Percentiles rank a stretch among this genome's conserved stretches.
Evolutionary conservation across 2,888 invertebrate genomes (phyloP).

Genomic region (Elegia similella): DNA sequence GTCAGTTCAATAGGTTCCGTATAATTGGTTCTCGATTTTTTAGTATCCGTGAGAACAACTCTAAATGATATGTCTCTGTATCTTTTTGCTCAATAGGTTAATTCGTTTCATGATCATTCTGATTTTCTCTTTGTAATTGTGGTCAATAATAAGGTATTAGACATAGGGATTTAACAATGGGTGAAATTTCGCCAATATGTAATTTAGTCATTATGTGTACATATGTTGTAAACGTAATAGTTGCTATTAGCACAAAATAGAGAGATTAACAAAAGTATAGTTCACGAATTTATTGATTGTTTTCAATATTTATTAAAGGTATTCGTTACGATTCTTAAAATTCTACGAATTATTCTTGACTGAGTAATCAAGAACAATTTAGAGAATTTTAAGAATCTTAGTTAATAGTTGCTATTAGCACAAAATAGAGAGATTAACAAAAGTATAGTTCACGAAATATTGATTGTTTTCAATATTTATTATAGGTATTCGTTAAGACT

Average conservation of each 20-base stretch:
- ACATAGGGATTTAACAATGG: constrained; percentile 25
- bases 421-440: no score
- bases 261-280: not conserved
- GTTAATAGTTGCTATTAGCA: no score
- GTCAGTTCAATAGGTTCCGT: constrained; percentile 73
- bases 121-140: constrained; percentile 53
- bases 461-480: no score
- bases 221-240: constrained; percentile 17
- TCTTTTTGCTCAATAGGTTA: constrained; percentile 59
- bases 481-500: no score
- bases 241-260: constrained; percentile 9
- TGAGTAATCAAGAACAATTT: no score
- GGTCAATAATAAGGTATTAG: constrained; percentile 52
- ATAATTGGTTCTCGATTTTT: constrained; percentile 71
- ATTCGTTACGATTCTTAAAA: no score
- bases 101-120: constrained; percentile 48
- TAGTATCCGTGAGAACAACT: constrained; percentile 71
- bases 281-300: not conserved
- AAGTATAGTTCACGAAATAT: no score
- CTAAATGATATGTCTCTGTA: constrained; percentile 68
- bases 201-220: constrained; percentile 17
- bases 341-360: no score
- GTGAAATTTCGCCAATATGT: constrained; percentile 23
- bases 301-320: no score
- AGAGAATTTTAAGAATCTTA: no score